Evolutionary conservation across 2,113 vertebrate genomes (phyloP).

Genomic region (Peromyscus maniculatus): DNA sequence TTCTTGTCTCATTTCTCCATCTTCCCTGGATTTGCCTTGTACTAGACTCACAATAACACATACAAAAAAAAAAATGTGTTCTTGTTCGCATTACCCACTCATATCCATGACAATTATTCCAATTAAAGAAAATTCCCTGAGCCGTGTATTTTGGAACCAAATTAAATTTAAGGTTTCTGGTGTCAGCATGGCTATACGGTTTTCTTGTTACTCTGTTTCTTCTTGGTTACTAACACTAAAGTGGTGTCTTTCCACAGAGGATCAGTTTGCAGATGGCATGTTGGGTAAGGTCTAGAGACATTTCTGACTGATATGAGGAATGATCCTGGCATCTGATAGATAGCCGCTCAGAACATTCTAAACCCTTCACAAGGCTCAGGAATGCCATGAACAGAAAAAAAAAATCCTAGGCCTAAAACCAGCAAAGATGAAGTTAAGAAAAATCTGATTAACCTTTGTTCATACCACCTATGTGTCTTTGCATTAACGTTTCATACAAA

Average conservation of each 20-base stretch:
- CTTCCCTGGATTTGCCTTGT: background rate
- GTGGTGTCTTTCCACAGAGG: background rate
- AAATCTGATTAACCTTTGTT: background rate
- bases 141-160: conserved; percentile 30
- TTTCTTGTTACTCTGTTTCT: conserved; percentile 4
- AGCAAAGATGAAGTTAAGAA: background rate
- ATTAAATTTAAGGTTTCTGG: conserved; percentile 57
- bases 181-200: background rate
- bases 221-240: background rate
- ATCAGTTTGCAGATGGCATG: background rate
- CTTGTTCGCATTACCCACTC: conserved; percentile 24
- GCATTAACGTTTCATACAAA: background rate
- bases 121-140: conserved; percentile 64
- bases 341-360: background rate
- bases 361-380: background rate
- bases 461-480: background rate
- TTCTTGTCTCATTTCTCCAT: background rate
- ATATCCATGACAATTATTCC: conserved; percentile 27
- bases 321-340: background rate
- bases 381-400: background rate
- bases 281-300: background rate
- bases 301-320: background rate
- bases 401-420: background rate
- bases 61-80: background rate
- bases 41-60: background rate